phyloP scores from a whole-genome alignment of 1,140 invertebrate species.

The Drosophila novamexicana region DNA sequence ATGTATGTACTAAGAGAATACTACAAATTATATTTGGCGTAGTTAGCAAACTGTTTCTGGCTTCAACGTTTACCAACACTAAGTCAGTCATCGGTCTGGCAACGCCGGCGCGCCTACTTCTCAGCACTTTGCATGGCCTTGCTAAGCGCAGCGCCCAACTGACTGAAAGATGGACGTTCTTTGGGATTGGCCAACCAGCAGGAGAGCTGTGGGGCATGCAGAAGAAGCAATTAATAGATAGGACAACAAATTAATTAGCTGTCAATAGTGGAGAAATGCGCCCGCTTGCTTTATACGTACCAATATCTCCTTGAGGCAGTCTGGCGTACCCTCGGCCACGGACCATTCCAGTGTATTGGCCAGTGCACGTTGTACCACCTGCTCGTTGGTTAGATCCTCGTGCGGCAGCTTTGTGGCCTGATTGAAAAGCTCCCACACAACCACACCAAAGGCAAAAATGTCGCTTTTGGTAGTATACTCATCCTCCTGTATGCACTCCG shows the following conservation, averaged over 20 bases:
- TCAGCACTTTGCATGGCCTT: slow-evolving; percentile 81
- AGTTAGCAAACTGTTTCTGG: slow-evolving; percentile 45
- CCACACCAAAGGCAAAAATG: slow-evolving; percentile 95
- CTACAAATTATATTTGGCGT: slow-evolving; percentile 61
- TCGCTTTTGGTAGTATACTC: slow-evolving; percentile 97
- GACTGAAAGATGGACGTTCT: slow-evolving; percentile 87
- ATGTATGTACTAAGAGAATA: slow-evolving; percentile 31
- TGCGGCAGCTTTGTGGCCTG: slow-evolving; percentile 94
- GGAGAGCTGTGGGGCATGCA: slow-evolving; percentile 68
- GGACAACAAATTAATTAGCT: slow-evolving; percentile 19
- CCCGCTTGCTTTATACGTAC: slow-evolving; percentile 79
- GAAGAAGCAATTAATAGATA: background rate
- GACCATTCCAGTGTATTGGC: slow-evolving; percentile 88
- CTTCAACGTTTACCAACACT: slow-evolving; percentile 53
- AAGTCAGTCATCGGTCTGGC: slow-evolving; percentile 33
- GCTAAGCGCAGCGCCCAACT: slow-evolving; percentile 75
- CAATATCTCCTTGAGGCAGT: slow-evolving; percentile 87
- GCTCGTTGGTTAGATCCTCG: slow-evolving; percentile 91
- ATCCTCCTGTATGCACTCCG: slow-evolving; percentile 94
- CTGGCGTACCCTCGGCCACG: slow-evolving; percentile 87
- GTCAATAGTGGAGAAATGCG: slow-evolving; percentile 4
- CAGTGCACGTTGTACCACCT: slow-evolving; percentile 90
- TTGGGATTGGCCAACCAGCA: slow-evolving; percentile 87
- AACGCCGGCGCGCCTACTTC: slow-evolving; percentile 41
- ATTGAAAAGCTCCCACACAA: slow-evolving; percentile 92